phyloP scores from a whole-genome alignment of 2,888 invertebrate species.

The Drepana falcataria region DNA sequence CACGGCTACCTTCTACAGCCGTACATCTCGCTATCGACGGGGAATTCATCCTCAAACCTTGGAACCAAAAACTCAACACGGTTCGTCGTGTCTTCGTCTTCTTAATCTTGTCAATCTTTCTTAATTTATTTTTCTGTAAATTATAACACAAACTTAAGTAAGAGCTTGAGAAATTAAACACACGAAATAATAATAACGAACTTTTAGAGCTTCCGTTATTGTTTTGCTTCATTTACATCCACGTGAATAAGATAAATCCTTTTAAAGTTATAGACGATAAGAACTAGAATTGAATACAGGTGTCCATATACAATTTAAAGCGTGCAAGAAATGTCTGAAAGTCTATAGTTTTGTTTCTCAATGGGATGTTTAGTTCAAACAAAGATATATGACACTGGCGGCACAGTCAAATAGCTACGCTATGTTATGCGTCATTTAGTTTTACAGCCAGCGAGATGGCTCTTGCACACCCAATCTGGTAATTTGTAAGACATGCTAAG shows the following conservation, averaged over 20 bases:
- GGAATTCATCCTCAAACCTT: no score
- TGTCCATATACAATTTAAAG: neutral
- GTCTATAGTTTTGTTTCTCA: conserved; percentile 8
- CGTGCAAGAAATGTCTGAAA: conserved; percentile 1
- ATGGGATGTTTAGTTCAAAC: conserved; percentile 22
- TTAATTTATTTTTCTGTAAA: no score
- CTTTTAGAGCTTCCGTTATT: no score
- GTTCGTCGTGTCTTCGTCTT: no score
- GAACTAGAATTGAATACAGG: neutral
- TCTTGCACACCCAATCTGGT: conserved; percentile 28
- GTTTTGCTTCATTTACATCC: no score
- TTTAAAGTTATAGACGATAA: neutral
- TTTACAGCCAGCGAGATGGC: conserved; percentile 32
- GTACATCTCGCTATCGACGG: no score
- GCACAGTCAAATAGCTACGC: conserved; percentile 22
- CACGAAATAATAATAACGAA: no score
- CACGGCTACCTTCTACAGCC: no score
- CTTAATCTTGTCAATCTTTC: no score
- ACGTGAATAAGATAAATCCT: neutral
- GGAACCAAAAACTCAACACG: no score
- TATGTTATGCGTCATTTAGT: conserved; percentile 27
- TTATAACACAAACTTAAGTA: no score
- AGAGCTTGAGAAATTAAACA: no score
- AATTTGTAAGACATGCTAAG: conserved; percentile 42
- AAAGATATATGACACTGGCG: conserved; percentile 41